Evolutionary conservation across 2,888 invertebrate species (phyloP).

Genomic region (Nomada goodeniana): DNA sequence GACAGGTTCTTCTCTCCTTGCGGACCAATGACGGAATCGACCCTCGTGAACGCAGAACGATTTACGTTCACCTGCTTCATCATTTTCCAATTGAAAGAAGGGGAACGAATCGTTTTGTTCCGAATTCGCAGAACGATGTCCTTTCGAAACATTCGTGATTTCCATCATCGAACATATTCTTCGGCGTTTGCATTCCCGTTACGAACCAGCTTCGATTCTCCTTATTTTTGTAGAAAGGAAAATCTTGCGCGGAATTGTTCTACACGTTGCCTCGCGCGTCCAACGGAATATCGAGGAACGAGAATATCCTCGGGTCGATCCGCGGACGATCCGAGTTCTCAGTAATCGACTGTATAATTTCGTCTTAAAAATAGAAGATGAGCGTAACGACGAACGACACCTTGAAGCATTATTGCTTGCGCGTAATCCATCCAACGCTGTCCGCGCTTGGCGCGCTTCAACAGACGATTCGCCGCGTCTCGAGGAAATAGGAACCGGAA

Average conservation of each 20-base stretch:
- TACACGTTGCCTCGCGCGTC: not conserved
- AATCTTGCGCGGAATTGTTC: not conserved
- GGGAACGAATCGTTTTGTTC: too few relatives aligned
- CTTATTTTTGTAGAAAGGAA: too few relatives aligned
- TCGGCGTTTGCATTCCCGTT: too few relatives aligned
- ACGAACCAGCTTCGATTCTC: too few relatives aligned
- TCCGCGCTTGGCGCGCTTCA: too few relatives aligned
- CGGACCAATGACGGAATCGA: slow-evolving; percentile 9
- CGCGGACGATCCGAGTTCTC: not conserved
- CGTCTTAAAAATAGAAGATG: slow-evolving; percentile 23
- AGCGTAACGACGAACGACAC: slow-evolving; percentile 14
- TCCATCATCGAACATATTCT: too few relatives aligned
- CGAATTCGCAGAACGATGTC: too few relatives aligned
- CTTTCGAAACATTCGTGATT: too few relatives aligned
- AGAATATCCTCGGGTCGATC: not conserved
- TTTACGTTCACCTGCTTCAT: too few relatives aligned
- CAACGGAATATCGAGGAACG: not conserved
- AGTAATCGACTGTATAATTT: not conserved
- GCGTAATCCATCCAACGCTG: not conserved
- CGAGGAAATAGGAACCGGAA: not conserved
- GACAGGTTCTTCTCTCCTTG: slow-evolving; percentile 4
- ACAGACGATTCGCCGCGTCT: too few relatives aligned
- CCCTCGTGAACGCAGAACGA: not conserved
- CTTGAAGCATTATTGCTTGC: slow-evolving; percentile 3
- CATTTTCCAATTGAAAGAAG: too few relatives aligned